Conservation (phyloP, 2,113 vertebrate species). For the Limnothrissa miodon region DNA sequence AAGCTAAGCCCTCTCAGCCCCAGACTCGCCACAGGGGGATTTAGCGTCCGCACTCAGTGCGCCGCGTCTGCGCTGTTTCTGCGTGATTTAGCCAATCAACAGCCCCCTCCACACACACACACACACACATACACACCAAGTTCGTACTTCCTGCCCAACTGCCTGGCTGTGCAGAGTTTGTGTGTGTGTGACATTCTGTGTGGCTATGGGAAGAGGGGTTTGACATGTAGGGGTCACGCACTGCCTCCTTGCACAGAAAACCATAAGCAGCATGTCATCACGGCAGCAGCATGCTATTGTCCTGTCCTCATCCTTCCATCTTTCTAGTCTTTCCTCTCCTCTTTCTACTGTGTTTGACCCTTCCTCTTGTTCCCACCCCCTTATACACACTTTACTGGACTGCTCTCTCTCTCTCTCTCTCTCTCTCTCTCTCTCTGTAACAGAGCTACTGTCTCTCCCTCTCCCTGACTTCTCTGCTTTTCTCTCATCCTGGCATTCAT, state of each 20-base stretch:
- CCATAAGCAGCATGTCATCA: background rate
- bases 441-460: background rate
- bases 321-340: background rate
- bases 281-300: background rate
- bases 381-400: no score
- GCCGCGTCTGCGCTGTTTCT: constrained; percentile 17
- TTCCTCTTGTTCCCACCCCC: background rate
- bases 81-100: constrained; percentile 18
- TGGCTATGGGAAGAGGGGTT: background rate
- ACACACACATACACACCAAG: constrained; percentile 14
- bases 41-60: background rate
- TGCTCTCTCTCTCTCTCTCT: background rate
- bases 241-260: background rate
- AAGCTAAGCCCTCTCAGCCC: background rate
- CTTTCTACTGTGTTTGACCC: background rate
- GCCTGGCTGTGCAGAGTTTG: background rate
- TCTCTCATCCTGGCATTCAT: background rate
- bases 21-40: constrained; percentile 9
- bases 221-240: constrained; percentile 3
- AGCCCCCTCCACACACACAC: background rate
- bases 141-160: background rate
- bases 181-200: background rate
- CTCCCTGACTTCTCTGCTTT: background rate
- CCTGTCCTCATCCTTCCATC: background rate
- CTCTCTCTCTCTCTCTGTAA: background rate